A percentile compares a stretch with the other conserved stretches of the same genome.
These are phyloP conservation scores for Eleginops maclovinus DNA, from an alignment of 2,113 vertebrate genomes.

Conservation along the genomic window DNA sequence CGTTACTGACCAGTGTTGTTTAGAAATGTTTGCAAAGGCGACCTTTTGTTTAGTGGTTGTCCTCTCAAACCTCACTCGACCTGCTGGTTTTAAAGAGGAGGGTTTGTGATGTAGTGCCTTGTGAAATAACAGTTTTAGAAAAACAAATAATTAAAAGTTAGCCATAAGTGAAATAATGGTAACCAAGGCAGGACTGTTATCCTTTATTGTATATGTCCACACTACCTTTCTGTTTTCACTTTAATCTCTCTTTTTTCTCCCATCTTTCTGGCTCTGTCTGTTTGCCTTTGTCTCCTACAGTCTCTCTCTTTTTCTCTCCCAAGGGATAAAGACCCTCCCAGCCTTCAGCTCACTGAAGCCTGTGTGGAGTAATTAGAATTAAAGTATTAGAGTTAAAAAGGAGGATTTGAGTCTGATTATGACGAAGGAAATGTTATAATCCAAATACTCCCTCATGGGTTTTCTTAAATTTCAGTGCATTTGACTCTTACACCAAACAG, in stretches of 20 bases:
- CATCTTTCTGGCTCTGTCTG: slow-evolving; percentile 24
- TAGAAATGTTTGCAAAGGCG: background rate
- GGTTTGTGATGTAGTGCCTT: slow-evolving; percentile 1
- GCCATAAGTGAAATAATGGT: slow-evolving; percentile 3
- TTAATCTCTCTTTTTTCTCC: slow-evolving; percentile 22
- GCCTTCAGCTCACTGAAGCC: slow-evolving; percentile 65
- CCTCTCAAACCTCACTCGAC: background rate
- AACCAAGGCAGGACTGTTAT: background rate
- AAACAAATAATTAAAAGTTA: background rate
- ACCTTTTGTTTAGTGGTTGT: background rate
- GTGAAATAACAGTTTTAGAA: slow-evolving; percentile 25
- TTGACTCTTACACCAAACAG: slow-evolving; percentile 40
- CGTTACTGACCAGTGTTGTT: background rate
- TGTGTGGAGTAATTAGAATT: slow-evolving; percentile 77
- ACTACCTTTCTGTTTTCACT: slow-evolving; percentile 2
- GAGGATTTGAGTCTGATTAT: slow-evolving; percentile 73
- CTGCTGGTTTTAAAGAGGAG: background rate
- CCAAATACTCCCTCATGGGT: slow-evolving; percentile 58
- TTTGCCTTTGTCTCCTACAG: slow-evolving; percentile 40
- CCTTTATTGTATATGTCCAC: background rate
- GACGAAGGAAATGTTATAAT: slow-evolving; percentile 70
- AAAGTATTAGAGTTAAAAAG: slow-evolving; percentile 78
- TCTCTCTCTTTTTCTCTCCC: slow-evolving; percentile 38
- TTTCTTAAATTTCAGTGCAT: slow-evolving; percentile 37
- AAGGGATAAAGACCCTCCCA: slow-evolving; percentile 59